Percentiles rank a stretch among this genome's conserved stretches.
phyloP scores from a whole-genome alignment of 2,797 vertebrate genomes.

The Anableps anableps region DNA sequence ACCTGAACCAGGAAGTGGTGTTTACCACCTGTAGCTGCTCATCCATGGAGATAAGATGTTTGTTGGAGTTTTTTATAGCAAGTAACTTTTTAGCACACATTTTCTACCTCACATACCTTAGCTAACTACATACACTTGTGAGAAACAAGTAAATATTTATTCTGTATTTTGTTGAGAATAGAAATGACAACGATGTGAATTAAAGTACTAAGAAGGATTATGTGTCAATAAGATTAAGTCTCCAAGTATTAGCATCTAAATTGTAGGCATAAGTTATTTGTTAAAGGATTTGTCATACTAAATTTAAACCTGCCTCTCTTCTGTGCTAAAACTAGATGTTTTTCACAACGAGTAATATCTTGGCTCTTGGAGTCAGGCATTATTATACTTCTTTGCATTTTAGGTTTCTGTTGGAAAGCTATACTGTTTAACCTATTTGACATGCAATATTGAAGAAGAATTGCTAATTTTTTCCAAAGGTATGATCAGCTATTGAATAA shows the following conservation, averaged over 20 bases:
- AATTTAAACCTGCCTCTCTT: slow-evolving; percentile 1
- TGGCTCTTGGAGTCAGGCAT: background rate
- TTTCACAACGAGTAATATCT: slow-evolving; percentile 12
- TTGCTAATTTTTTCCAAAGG: background rate
- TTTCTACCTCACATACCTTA: background rate
- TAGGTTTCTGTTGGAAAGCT: background rate
- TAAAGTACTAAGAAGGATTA: slow-evolving; percentile 16
- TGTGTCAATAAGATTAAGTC: slow-evolving; percentile 29
- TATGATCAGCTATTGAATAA: too few species aligned
- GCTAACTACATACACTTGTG: background rate
- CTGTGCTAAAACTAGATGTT: background rate
- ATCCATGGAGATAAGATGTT: slow-evolving; percentile 25
- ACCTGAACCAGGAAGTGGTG: slow-evolving; percentile 32
- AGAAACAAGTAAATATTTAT: slow-evolving; percentile 4
- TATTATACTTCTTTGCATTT: background rate
- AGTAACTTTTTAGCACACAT: background rate
- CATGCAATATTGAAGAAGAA: background rate
- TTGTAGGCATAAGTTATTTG: slow-evolving; percentile 32
- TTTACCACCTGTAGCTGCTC: background rate
- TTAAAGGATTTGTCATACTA: slow-evolving; percentile 15
- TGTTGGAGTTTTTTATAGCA: slow-evolving; percentile 15
- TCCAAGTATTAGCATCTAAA: slow-evolving; percentile 36
- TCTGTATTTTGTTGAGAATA: background rate
- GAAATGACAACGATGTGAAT: slow-evolving; percentile 24
- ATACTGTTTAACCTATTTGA: background rate